phyloP scores from a whole-genome alignment of 2,888 invertebrate species.

The Ornithoptera alexandrae region DNA sequence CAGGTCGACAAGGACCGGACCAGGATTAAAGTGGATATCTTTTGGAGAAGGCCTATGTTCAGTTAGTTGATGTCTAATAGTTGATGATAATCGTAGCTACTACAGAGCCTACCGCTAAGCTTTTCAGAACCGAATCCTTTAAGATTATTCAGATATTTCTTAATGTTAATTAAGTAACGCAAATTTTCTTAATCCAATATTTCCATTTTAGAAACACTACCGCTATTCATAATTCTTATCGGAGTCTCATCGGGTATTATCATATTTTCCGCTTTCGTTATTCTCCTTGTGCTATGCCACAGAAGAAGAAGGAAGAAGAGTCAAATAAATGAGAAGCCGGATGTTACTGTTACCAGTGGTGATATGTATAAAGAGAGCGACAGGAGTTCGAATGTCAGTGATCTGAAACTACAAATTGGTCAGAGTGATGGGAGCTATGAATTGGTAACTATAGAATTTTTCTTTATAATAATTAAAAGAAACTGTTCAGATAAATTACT shows the following conservation, averaged over 20 bases:
- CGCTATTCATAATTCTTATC: conserved; percentile 89
- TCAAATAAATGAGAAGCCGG: conserved; percentile 80
- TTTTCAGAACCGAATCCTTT: too few relatives aligned
- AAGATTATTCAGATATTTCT: neutral
- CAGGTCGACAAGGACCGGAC: too few relatives aligned
- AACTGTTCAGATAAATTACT: too few relatives aligned
- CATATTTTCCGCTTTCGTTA: conserved; percentile 89
- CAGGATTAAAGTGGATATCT: too few relatives aligned
- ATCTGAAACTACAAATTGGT: conserved; percentile 92
- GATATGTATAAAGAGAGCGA: conserved; percentile 87
- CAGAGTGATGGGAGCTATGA: conserved; percentile 90
- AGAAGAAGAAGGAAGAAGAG: conserved; percentile 79
- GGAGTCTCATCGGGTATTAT: conserved; percentile 92
- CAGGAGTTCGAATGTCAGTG: conserved; percentile 94
- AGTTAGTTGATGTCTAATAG: too few relatives aligned
- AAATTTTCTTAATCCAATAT: conserved; percentile 6
- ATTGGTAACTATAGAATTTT: conserved; percentile 72
- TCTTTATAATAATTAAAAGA: neutral
- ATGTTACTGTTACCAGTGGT: conserved; percentile 69
- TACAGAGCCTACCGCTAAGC: too few relatives aligned
- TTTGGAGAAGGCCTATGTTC: too few relatives aligned
- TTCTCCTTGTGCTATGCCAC: conserved; percentile 89
- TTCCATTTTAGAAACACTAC: conserved; percentile 83
- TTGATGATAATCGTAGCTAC: too few relatives aligned
- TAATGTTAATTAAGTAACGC: neutral